These are phyloP conservation scores for Girardinichthys multiradiatus DNA, from an alignment of 2,113 vertebrate genomes.

Conservation along the genomic window DNA sequence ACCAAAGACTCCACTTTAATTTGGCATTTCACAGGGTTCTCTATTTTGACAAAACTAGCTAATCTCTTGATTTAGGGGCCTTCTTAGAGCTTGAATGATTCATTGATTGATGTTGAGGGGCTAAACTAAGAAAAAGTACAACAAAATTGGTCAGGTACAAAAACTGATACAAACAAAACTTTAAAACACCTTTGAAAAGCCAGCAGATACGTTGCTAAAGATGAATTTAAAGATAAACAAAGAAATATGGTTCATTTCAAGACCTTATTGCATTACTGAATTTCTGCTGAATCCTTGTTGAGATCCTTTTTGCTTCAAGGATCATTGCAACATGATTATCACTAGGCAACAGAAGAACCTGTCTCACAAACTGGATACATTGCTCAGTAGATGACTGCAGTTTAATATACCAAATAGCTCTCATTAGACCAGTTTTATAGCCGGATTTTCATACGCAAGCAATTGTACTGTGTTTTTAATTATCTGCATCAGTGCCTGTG, in stretches of 20 bases:
- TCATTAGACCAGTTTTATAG: conserved; percentile 24
- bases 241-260: background rate
- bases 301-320: conserved; percentile 53
- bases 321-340: conserved; percentile 54
- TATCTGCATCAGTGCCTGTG: background rate
- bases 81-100: too few relatives aligned
- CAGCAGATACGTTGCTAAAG: background rate
- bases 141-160: too few relatives aligned
- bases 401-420: conserved; percentile 41
- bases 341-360: conserved; percentile 71
- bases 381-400: conserved; percentile 33
- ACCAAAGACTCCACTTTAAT: too few relatives aligned
- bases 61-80: too few relatives aligned
- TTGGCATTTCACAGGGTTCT: too few relatives aligned
- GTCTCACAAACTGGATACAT: conserved; percentile 43
- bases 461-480: background rate
- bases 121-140: too few relatives aligned
- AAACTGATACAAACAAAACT: background rate
- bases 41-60: too few relatives aligned
- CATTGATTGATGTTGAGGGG: background rate
- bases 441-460: background rate
- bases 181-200: background rate
- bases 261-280: background rate
- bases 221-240: background rate
- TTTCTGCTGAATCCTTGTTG: conserved; percentile 35